phyloP scores from a whole-genome alignment of 2,797 vertebrate genomes.

The Pseudomugil tenellus region DNA sequence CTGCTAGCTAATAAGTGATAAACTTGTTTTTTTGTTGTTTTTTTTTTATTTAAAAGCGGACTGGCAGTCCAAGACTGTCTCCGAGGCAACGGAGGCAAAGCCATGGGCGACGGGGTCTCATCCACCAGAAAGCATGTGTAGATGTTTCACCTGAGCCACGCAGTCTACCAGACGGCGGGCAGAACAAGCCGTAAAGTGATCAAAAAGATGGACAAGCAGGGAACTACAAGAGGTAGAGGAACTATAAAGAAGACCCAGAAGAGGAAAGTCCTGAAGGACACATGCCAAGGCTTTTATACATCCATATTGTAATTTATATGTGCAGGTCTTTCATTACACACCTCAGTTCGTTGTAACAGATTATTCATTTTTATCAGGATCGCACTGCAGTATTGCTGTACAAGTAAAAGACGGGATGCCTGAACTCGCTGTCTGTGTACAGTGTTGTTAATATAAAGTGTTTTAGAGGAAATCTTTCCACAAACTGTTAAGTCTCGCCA shows the following conservation, averaged over 20 bases:
- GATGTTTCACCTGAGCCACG: constrained; percentile 82
- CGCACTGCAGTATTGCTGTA: constrained; percentile 47
- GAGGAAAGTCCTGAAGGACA: constrained; percentile 30
- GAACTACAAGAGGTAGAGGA: neutral
- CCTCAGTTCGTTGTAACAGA: constrained; percentile 11
- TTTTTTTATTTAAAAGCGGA: constrained; percentile 58
- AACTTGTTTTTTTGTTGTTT: neutral
- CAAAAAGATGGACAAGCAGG: constrained; percentile 10
- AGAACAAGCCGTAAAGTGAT: constrained; percentile 35
- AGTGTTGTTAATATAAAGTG: constrained; percentile 25
- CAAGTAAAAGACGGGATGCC: constrained; percentile 23
- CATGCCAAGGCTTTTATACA: constrained; percentile 58
- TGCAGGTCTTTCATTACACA: constrained; percentile 29
- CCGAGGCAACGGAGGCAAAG: constrained; percentile 74
- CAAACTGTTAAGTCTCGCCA: constrained; percentile 5
- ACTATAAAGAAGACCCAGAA: neutral
- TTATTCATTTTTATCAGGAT: constrained; percentile 20
- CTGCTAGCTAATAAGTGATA: neutral
- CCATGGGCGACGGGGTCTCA: constrained; percentile 66
- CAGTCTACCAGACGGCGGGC: constrained; percentile 29
- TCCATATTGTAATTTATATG: constrained; percentile 41
- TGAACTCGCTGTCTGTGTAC: constrained; percentile 22
- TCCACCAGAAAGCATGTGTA: constrained; percentile 75
- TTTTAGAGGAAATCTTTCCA: constrained; percentile 20
- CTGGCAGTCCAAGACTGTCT: constrained; percentile 70